These are phyloP conservation scores for Antheraea mylitta DNA, from an alignment of 1,140 invertebrate genomes.

Conservation along the genomic window DNA sequence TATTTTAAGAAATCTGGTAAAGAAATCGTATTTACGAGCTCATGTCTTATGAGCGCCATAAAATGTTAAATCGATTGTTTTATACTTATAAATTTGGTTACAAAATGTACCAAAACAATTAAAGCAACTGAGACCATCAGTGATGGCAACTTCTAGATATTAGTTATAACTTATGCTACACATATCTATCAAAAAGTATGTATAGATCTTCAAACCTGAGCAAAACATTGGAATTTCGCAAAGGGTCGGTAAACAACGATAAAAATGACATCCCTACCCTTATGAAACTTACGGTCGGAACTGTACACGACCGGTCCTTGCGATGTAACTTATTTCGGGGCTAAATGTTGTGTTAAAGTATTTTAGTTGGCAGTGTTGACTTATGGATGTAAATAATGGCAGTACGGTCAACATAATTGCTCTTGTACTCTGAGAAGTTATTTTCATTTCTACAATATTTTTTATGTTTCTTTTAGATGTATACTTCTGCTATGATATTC, in stretches of 20 bases:
- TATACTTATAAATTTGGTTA: too few species aligned
- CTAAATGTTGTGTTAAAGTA: conserved; percentile 1
- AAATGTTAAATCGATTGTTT: too few species aligned
- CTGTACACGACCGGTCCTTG: background rate
- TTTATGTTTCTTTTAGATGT: background rate
- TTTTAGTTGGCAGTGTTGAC: background rate
- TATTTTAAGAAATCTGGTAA: too few species aligned
- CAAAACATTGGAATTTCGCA: background rate
- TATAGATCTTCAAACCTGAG: background rate
- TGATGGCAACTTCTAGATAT: too few species aligned
- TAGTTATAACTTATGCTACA: too few species aligned
- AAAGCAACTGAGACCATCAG: too few species aligned
- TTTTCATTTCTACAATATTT: background rate
- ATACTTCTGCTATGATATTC: background rate
- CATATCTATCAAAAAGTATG: too few species aligned
- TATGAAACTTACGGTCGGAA: background rate
- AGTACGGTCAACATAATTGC: background rate
- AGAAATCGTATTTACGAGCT: too few species aligned
- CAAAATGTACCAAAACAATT: too few species aligned
- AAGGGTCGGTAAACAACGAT: background rate
- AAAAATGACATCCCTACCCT: background rate
- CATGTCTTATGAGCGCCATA: too few species aligned
- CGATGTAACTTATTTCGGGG: conserved; percentile 1
- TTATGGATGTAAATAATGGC: background rate
- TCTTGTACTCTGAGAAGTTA: background rate